Evolutionary conservation across 2,888 invertebrate genomes (phyloP).

Genomic region (Hyles lineata): DNA sequence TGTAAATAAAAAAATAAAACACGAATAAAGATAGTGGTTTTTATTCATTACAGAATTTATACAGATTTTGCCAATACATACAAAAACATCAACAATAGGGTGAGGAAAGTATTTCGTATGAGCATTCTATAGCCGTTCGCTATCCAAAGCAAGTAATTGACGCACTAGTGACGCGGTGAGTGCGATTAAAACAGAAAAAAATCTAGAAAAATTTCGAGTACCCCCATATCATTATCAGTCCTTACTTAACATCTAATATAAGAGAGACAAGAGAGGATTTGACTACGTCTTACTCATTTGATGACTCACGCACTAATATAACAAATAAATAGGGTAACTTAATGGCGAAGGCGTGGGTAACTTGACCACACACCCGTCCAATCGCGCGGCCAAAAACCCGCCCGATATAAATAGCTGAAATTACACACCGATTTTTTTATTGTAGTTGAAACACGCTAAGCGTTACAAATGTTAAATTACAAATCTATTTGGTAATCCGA

Average conservation of each 20-base stretch:
- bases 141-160: constrained; percentile 19
- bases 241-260: constrained; percentile 77
- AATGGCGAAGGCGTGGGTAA: constrained; percentile 48
- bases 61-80: constrained; percentile 74
- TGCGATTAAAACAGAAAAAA: constrained; percentile 44
- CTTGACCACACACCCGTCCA: constrained; percentile 35
- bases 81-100: constrained; percentile 78
- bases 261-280: constrained; percentile 42
- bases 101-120: constrained; percentile 59
- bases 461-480: constrained; percentile 10
- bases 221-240: constrained; percentile 77
- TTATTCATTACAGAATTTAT: constrained; percentile 80
- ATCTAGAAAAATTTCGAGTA: constrained; percentile 53
- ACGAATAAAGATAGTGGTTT: constrained; percentile 70
- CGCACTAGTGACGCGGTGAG: constrained; percentile 47
- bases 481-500: neutral
- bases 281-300: constrained; percentile 49
- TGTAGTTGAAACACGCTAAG: constrained; percentile 14
- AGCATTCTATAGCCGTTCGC: constrained; percentile 5
- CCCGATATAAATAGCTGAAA: constrained; percentile 35
- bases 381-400: constrained; percentile 31
- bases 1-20: constrained; percentile 50
- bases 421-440: constrained; percentile 31
- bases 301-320: constrained; percentile 42
- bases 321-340: constrained; percentile 75